These are phyloP conservation scores for Lepeophtheirus salmonis DNA, from an alignment of 1,140 invertebrate genomes.

Conservation along the genomic window DNA sequence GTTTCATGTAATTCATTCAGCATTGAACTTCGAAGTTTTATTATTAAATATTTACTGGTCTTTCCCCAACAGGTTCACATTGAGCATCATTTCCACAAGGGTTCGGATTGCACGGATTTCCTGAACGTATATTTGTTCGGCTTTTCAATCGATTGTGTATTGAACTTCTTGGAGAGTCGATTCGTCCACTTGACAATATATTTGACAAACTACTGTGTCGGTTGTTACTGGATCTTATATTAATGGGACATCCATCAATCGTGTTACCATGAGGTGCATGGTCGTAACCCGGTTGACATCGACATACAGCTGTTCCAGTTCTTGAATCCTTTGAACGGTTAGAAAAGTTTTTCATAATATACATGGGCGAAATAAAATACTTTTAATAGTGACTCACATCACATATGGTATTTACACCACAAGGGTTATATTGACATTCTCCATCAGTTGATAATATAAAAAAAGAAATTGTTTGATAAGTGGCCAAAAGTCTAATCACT, in stretches of 20 bases:
- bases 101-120: constrained; percentile 41
- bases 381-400: not conserved
- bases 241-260: constrained; percentile 5
- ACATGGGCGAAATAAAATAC: not conserved
- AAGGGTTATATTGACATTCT: too few relatives aligned
- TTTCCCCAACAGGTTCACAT: constrained; percentile 26
- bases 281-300: constrained; percentile 8
- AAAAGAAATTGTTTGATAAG: too few relatives aligned
- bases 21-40: too few relatives aligned
- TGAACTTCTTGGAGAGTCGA: too few relatives aligned
- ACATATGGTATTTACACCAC: not conserved
- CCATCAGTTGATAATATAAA: too few relatives aligned
- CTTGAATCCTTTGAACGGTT: not conserved
- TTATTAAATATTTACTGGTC: too few relatives aligned
- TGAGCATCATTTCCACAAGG: constrained; percentile 29
- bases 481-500: too few relatives aligned
- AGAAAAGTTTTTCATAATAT: not conserved
- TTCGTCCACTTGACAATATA: too few relatives aligned
- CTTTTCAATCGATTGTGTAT: not conserved
- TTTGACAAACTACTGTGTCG: too few relatives aligned
- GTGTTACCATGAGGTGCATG: constrained; percentile 6
- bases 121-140: too few relatives aligned
- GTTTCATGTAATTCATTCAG: too few relatives aligned
- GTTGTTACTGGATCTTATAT: too few relatives aligned
- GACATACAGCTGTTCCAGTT: not conserved